These are phyloP conservation scores for Sciurus carolinensis DNA, from an alignment of 2,797 vertebrate genomes.

Conservation along the genomic window DNA sequence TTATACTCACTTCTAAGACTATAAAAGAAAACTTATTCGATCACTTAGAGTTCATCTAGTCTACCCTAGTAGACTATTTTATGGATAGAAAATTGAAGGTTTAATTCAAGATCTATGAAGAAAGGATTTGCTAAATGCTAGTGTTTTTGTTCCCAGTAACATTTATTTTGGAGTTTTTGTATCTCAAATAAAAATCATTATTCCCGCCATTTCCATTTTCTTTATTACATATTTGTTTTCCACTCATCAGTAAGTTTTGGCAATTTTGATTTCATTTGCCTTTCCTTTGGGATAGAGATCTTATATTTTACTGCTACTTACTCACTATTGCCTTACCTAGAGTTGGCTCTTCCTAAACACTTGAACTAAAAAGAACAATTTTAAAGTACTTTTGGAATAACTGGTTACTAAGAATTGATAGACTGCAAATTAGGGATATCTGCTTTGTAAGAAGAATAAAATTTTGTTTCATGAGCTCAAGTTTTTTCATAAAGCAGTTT, in stretches of 20 bases:
- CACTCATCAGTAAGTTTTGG: background rate
- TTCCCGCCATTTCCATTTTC: background rate
- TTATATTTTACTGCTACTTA: conserved; percentile 37
- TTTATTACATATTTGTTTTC: conserved; percentile 16
- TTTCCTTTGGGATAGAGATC: conserved; percentile 1
- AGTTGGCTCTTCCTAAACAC: conserved; percentile 38
- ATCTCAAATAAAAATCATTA: conserved; percentile 46
- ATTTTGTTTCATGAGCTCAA: conserved; percentile 39
- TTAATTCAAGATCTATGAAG: background rate
- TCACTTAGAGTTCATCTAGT: background rate
- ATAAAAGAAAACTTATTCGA: background rate
- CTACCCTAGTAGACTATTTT: conserved; percentile 3
- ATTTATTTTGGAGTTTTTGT: background rate
- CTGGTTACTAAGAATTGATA: background rate
- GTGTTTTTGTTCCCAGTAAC: background rate
- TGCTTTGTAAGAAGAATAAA: conserved; percentile 39
- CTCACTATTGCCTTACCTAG: background rate
- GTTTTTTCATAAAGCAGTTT: background rate
- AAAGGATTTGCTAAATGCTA: background rate
- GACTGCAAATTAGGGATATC: background rate
- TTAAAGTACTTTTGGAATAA: conserved; percentile 48
- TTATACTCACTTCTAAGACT: conserved; percentile 25
- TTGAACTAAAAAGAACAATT: conserved; percentile 7
- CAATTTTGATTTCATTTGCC: background rate
- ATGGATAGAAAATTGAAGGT: conserved; percentile 29